Evolutionary conservation across 1,140 invertebrate genomes (phyloP), one percentile per base, ranked within the genome.

Genomic region (Drosophila arawakana): DNA sequence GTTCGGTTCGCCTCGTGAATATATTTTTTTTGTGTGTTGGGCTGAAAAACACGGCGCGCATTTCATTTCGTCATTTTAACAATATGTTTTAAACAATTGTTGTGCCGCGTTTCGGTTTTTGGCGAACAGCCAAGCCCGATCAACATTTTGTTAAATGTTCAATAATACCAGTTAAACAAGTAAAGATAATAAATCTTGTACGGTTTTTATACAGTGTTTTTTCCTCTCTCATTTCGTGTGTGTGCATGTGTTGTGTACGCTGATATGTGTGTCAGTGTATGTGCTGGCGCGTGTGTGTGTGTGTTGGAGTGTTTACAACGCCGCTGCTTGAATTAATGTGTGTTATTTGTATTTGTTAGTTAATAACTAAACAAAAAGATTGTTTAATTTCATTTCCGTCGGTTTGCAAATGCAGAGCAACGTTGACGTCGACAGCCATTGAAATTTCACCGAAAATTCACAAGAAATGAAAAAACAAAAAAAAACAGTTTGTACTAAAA

Each of bases 401-500:
- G 30, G 47, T 58, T 68, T 21, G 65, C 54, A 37, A 41, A 59
- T 55, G 34, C 37, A 73, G 35, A 57, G 63, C 70, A 52, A 50
- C 44, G n/a, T 43, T 7, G 44, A 60, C 55, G 25, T 55, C 35
- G 37, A 57, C 62, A 11, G 57, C 71, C 71, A 73, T 69, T 73
- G 18, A 73, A 73, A 73, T 73, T 73, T 73, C 71, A 69, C 71
- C 65, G 39, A 68, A 69, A 68, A 58, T 11, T 37, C 11, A 59
- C 43, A 58, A 59, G 37, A 59, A 30, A 59, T 9, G 37, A 55
- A 55, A 47, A 55, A 35, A 35, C 35, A 61, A 15, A 61, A 55
- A 57, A 52, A 58, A 41, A 59, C 54, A 66, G 13, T 81, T 81
- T 82, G 58, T 62, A 71, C 44, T 52, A 52, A 76, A 71, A 70